These are phyloP conservation scores for Fundulus diaphanus DNA, from an alignment of 2,797 vertebrate genomes.

Conservation along the genomic window DNA sequence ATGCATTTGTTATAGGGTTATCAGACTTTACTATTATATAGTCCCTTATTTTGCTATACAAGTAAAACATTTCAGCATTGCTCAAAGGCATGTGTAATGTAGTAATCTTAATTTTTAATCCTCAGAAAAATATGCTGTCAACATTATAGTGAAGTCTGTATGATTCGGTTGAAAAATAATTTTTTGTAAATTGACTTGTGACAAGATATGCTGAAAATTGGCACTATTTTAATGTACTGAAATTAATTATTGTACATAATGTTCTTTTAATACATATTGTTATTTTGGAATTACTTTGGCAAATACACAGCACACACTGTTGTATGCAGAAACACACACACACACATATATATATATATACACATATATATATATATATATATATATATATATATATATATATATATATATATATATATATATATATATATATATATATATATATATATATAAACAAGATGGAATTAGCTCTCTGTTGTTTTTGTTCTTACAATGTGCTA, in stretches of 20 bases:
- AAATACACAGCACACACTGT: too few species aligned
- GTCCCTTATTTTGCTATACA: neutral
- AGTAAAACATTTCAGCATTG: neutral
- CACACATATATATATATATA: neutral
- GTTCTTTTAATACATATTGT: too few species aligned
- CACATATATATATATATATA: neutral
- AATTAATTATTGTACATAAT: too few species aligned
- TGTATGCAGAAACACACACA: too few species aligned
- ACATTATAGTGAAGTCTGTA: neutral
- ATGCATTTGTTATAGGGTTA: neutral
- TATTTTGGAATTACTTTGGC: too few species aligned
- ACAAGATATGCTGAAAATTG: too few species aligned
- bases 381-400: neutral
- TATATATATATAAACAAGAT: neutral
- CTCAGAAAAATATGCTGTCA: neutral
- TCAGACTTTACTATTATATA: neutral
- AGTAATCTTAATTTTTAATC: neutral
- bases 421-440: too few species aligned
- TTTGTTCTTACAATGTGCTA: conserved; percentile 1
- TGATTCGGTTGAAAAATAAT: too few species aligned
- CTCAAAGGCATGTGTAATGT: neutral
- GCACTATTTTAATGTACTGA: too few species aligned
- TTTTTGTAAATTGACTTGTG: too few species aligned
- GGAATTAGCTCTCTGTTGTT: neutral
- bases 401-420: neutral